Evolutionary conservation across 1,140 invertebrate genomes (phyloP), one percentile per base, ranked within the genome.

Genomic region (Tetragnatha versicolor): DNA sequence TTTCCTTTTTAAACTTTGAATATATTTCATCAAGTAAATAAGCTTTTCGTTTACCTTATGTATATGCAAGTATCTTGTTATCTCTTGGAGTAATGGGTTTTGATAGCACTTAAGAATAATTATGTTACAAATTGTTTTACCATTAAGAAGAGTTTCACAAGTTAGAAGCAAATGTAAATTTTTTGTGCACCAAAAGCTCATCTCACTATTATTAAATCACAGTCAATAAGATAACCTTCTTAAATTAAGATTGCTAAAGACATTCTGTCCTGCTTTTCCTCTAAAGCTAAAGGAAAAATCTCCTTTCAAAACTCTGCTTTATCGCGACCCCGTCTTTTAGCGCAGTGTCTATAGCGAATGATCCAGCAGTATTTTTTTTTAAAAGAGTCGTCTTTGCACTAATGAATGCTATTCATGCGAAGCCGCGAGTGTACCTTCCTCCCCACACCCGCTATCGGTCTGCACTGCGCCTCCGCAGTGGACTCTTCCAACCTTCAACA

Each of bases 401-500:
- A 75, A 75, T 75, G 55, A 75, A 75, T 75, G 61, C 72, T 35
- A 63, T 63, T 75, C 72, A 63, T 47, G 72, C 72, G 72, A 22
- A 72, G 69, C 69, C 35, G 17, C 22, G 69, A 70, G 20, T 70
- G 29, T 70, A 53, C 68, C 72, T 51, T 49, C 51, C 35, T 63
- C 55, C 72, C 58, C 29, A n/a, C 37, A n/a, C 53, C 33, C 25
- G 10, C 25, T 31, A 20, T 60, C 37, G 39, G 25, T 29, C 27
- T 47, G 47, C 55, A 63, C 25, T 39, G 37, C 14, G 53, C 72
- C n/a, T 29, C 29, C 29, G 10, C 53, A 75, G 29, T 75, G 53
- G 72, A 75, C 31, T 75, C 72, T 55, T 37, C 72, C 72, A 58
- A 75, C 72, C 72, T 75, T 75, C 72, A 72, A 72, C 69, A 72